phyloP scores from a whole-genome alignment of 2,797 vertebrate genomes.

The Coilia nasus region DNA sequence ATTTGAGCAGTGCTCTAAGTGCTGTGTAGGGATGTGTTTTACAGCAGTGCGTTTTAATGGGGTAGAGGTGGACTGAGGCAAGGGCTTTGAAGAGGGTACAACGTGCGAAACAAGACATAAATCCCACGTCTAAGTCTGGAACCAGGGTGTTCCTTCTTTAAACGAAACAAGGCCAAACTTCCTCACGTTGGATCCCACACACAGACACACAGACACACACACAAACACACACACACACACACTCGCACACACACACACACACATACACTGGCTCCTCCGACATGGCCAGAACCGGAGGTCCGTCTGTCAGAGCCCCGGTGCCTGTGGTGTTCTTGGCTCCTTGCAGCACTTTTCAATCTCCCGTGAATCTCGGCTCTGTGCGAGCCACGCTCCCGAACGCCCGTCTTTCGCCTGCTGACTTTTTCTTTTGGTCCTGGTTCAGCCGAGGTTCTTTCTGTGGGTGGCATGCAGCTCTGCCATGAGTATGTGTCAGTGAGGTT shows the following conservation, averaged over 20 bases:
- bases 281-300: constrained; percentile 14
- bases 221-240: neutral
- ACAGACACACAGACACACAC: neutral
- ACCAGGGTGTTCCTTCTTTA: neutral
- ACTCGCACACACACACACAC: neutral
- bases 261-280: neutral
- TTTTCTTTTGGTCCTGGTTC: constrained; percentile 3
- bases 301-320: neutral
- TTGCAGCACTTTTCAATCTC: neutral
- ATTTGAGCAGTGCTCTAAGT: neutral
- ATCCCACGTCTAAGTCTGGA: constrained; percentile 4
- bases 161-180: constrained; percentile 14
- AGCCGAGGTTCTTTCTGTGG: constrained; percentile 9
- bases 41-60: neutral
- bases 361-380: constrained; percentile 23
- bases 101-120: neutral
- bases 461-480: neutral
- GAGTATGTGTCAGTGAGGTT: neutral
- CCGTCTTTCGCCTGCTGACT: neutral
- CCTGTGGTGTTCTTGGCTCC: neutral
- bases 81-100: constrained; percentile 6
- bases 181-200: constrained; percentile 20
- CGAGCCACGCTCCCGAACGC: neutral
- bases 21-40: constrained; percentile 15
- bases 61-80: neutral